Evolutionary conservation across 2,113 vertebrate species (phyloP).

Genomic region (Pica pica): DNA sequence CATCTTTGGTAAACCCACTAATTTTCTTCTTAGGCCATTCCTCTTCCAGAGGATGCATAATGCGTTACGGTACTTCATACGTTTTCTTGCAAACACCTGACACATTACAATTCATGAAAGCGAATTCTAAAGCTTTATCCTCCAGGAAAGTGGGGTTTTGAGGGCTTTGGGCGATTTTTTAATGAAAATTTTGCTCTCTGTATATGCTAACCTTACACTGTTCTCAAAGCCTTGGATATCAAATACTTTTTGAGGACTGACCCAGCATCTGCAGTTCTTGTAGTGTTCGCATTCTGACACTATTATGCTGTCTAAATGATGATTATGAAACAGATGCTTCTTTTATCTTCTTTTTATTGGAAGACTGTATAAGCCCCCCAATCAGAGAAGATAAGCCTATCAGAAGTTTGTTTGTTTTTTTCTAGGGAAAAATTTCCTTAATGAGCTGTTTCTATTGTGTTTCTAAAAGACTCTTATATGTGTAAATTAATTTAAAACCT

Average conservation of each 20-base stretch:
- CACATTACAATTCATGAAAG: neutral
- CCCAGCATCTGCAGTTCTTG: neutral
- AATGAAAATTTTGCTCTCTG: neutral
- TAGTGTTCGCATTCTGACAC: neutral
- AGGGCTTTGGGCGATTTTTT: neutral
- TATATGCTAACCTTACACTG: neutral
- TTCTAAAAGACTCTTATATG: neutral
- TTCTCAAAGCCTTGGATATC: neutral
- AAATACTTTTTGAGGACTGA: neutral
- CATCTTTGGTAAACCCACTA: neutral
- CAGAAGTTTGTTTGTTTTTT: neutral
- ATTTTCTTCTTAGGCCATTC: neutral
- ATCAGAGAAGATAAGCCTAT: neutral
- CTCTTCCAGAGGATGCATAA: neutral
- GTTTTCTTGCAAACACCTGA: neutral
- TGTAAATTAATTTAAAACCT: slow-evolving; percentile 15
- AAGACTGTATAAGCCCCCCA: neutral
- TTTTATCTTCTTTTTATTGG: neutral
- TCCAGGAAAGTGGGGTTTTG: neutral
- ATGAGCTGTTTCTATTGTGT: neutral
- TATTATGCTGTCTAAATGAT: neutral
- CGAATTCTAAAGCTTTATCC: neutral
- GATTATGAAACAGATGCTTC: slow-evolving; percentile 11
- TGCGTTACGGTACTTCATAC: neutral
- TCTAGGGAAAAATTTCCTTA: neutral